Evolutionary conservation across 2,113 vertebrate genomes (phyloP), one percentile per base, ranked within the genome.

Genomic region (Labeo rohita): DNA sequence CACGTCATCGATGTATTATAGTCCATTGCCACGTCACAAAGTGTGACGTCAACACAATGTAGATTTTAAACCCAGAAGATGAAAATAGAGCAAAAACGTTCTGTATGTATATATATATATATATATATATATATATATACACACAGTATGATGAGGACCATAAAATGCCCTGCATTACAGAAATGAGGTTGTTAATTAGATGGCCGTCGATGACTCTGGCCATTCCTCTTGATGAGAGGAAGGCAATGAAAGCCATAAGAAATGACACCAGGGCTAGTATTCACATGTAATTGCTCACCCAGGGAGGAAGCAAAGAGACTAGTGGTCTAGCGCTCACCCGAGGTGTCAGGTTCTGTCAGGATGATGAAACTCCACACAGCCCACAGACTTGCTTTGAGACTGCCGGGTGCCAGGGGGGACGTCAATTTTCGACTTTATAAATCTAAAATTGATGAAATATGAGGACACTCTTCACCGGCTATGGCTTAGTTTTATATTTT

Each of bases 231-330:
- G 91, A 90, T 89, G 90, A 92, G 90, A 81, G 76, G 84, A 85
- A 80, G 54, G 79, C 54, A 90, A 91, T 93, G 90, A 88, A 86
- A 92, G 90, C 91, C 90, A 87, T 91, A 92, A 92, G 90, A 89
- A 94, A 92, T 90, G 93, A 93, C 92, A 94, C 87, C 79, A 91
- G 91, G 91, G 90, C 88, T 89, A 88, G 90, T 91, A 91, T 93
- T 92, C 92, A 84, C 91, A 91, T 88, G 90, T 94, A 95, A 95
- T 95, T 95, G 93, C 93, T 92, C 93, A 93, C 92, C 92, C 92
- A 91, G 93, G 93, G 93, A 94, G 92, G 91, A 91, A 82, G 88
- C 89, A 90, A 84, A 76, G 91, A 91, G 88, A 89, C 92, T 91
- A 91, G 93, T 91, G 90, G 93, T 91, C 89, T 88, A 90, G 90